These are phyloP conservation scores for Cottoperca gobio DNA, from an alignment of 2,797 vertebrate genomes.

Conservation along the genomic window DNA sequence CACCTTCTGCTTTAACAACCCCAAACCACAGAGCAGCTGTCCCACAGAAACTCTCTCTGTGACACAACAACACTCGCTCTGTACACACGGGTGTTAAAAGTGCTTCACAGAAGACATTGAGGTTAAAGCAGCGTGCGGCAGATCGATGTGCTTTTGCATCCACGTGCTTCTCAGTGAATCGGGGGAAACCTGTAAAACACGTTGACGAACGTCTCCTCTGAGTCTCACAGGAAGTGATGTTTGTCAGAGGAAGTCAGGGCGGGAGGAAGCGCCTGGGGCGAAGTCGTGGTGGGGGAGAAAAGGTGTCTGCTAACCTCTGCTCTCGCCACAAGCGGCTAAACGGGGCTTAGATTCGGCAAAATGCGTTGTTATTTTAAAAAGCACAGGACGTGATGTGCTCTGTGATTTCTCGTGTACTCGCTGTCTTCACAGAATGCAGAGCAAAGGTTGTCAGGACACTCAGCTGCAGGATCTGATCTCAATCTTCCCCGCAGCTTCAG, in stretches of 20 bases:
- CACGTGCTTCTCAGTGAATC: slow-evolving; percentile 44
- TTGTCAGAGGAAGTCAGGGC: slow-evolving; percentile 77
- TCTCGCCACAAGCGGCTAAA: slow-evolving; percentile 34
- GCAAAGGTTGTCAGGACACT: too few species aligned
- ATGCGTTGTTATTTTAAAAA: slow-evolving; percentile 9
- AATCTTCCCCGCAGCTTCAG: too few species aligned
- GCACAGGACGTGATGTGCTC: slow-evolving; percentile 20
- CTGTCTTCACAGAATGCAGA: too few species aligned
- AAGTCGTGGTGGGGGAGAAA: slow-evolving; percentile 40
- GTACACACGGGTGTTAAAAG: neutral
- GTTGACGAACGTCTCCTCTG: slow-evolving; percentile 75
- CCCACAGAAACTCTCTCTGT: neutral
- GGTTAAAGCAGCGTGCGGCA: neutral
- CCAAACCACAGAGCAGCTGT: slow-evolving; percentile 40
- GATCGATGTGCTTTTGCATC: neutral
- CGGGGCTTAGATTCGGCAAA: neutral
- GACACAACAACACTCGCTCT: too few species aligned
- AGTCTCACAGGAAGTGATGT: slow-evolving; percentile 79
- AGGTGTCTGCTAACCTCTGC: slow-evolving; percentile 75
- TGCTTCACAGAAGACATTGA: neutral
- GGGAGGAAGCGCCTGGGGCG: slow-evolving; percentile 65
- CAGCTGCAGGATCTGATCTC: too few species aligned
- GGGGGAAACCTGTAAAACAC: slow-evolving; percentile 77
- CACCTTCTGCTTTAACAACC: too few species aligned
- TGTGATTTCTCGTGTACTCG: neutral